Evolutionary conservation across 2,113 vertebrate species (phyloP).

Genomic region (Paraplagusia blochii): DNA sequence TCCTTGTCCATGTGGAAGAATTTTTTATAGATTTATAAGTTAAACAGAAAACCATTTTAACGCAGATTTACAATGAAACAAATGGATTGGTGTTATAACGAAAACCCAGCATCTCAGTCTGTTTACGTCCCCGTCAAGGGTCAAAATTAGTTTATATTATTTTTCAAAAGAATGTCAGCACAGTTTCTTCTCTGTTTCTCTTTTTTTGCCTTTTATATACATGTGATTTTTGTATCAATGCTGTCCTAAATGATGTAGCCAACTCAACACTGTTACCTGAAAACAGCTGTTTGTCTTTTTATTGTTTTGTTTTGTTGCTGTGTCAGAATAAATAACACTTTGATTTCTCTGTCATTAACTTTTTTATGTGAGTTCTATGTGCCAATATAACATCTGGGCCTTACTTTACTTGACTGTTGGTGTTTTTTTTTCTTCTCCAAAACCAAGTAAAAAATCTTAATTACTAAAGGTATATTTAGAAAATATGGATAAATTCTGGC

Average conservation of each 20-base stretch:
- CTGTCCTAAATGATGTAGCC: conserved; percentile 64
- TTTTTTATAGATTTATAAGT: no score
- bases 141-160: neutral
- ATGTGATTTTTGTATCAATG: conserved; percentile 60
- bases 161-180: conserved; percentile 37
- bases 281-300: conserved; percentile 53
- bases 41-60: neutral
- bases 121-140: neutral
- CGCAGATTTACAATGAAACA: conserved; percentile 4
- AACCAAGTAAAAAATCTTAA: no score
- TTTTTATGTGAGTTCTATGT: conserved; percentile 50
- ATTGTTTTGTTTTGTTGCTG: conserved; percentile 12
- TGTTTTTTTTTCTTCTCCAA: no score
- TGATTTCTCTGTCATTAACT: conserved; percentile 45
- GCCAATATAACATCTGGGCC: conserved; percentile 61
- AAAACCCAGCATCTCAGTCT: conserved; percentile 6
- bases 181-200: conserved; percentile 14
- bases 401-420: no score
- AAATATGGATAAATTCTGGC: no score
- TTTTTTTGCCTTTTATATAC: conserved; percentile 14
- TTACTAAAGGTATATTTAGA: no score
- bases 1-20: no score
- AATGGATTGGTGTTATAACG: conserved; percentile 3
- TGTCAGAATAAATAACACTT: conserved; percentile 47
- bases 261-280: conserved; percentile 70